A percentile compares a stretch with the other conserved stretches of the same genome.
These are phyloP conservation scores for Teinopalpus imperialis DNA, from an alignment of 2,888 invertebrate genomes.

Conservation along the genomic window DNA sequence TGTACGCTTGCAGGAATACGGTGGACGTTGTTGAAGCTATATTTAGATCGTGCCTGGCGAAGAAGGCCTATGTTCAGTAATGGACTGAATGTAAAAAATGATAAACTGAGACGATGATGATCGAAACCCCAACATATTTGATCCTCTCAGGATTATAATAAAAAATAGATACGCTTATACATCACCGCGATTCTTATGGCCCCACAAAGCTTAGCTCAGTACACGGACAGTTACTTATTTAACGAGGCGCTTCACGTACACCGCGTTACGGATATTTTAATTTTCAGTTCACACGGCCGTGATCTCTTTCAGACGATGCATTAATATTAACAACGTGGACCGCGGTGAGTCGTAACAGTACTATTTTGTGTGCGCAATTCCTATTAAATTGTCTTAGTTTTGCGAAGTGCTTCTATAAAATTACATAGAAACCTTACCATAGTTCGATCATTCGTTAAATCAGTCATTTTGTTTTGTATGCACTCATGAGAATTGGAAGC, in stretches of 20 bases:
- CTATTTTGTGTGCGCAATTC: constrained; percentile 29
- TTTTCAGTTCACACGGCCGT: constrained; percentile 75
- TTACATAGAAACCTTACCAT: background rate
- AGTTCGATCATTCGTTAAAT: no score
- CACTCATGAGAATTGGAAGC: background rate
- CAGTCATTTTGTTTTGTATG: no score
- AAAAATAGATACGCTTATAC: no score
- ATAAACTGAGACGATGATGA: no score
- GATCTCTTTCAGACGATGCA: constrained; percentile 58
- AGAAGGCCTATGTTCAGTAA: no score
- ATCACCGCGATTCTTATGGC: constrained; percentile 18
- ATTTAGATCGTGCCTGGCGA: no score
- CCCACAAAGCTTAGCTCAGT: constrained; percentile 16
- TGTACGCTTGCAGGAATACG: no score
- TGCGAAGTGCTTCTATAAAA: background rate
- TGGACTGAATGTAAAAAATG: no score
- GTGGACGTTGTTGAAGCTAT: no score
- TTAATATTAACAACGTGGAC: constrained; percentile 64
- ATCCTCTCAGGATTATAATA: no score
- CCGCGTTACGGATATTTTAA: constrained; percentile 69
- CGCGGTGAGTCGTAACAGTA: constrained; percentile 25
- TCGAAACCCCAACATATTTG: no score
- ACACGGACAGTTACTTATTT: constrained; percentile 41
- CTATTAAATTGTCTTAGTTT: constrained; percentile 27
- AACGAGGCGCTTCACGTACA: constrained; percentile 54